Percentiles rank a stretch among this genome's conserved stretches.
Evolutionary conservation across 2,888 invertebrate genomes (phyloP).

Genomic region (Oegoconia quadripuncta): DNA sequence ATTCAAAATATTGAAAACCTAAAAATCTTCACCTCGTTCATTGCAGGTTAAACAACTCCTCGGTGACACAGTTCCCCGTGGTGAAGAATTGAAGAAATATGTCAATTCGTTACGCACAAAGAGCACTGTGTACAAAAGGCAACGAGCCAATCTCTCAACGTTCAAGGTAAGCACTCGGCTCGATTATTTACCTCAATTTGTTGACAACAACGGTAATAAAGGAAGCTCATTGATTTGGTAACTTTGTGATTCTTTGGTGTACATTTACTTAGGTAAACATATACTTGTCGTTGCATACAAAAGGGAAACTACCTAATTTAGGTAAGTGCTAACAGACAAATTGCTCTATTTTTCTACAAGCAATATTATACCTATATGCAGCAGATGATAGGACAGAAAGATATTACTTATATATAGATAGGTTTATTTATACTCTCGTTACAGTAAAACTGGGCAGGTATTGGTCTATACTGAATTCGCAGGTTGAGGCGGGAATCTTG

Average conservation of each 20-base stretch:
- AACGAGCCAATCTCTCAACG: constrained; percentile 86
- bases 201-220: constrained; percentile 12
- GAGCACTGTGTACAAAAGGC: constrained; percentile 89
- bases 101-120: constrained; percentile 89
- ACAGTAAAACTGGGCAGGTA: too few relatives aligned
- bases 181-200: constrained; percentile 22
- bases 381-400: too few relatives aligned
- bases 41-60: constrained; percentile 67
- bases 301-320: too few relatives aligned
- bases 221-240: neutral
- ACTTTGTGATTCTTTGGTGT: too few relatives aligned
- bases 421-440: too few relatives aligned
- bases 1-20: neutral
- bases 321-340: too few relatives aligned
- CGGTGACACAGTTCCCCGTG: constrained; percentile 85
- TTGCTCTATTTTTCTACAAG: too few relatives aligned
- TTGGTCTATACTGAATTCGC: too few relatives aligned
- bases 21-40: constrained; percentile 1
- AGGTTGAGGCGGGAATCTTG: constrained; percentile 87
- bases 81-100: constrained; percentile 92
- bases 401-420: too few relatives aligned
- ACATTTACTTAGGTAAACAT: too few relatives aligned
- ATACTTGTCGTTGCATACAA: too few relatives aligned
- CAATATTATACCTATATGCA: too few relatives aligned
- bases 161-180: constrained; percentile 68